Base-by-base conservation (phyloP, 1,140 invertebrate genomes). In the Xylocopa sonorina region DNA sequence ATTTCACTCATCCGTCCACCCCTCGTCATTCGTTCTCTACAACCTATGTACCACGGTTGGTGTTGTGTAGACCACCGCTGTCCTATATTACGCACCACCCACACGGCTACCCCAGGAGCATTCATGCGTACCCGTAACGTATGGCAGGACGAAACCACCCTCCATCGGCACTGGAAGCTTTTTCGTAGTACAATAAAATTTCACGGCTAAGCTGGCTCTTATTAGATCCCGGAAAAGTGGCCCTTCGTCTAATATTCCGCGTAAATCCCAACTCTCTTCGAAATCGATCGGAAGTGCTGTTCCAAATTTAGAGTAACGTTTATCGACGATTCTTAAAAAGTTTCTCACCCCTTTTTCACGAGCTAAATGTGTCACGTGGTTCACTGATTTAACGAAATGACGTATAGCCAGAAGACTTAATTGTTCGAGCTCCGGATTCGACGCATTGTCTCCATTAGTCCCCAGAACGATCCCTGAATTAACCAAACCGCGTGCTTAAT, bases 171-270 rank as follows among this genome's bases (percentile, higher is more conserved):
- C 57, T 32, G 50, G 48, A 55, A 46, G 62, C 43, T 67, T 68
- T 71, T 51, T 79, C 81, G 60, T 68, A 66, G 53, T 75, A 67
- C 69, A 78, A 74, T 83, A 84, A 80, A 84, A 84, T 79, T 84
- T 84, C 76, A 83, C 69, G 53, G 69, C 77, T 79, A 79, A 83
- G 68, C 72, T 83, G 50, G 34, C 62, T 80, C 81, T 84, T 83
- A 84, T 84, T 75, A 67, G 73, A 82, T 82, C 69, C 68, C 21
- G 32, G 46, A 71, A 55, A 60, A 78, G 53, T 83, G 71, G 48
- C 43, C 77, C 77, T 73, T 62, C 62, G 53, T 79, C 82, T 50
- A 83, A 64, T 69, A 78, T 27, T 32, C 18, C 43, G 60, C 82
- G 81, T 75, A 81, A 84, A 84, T 72, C 76, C 67, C 27, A 62